These are phyloP conservation scores for Cirrhinus molitorella DNA, from an alignment of 2,797 vertebrate species.

Conservation along the genomic window DNA sequence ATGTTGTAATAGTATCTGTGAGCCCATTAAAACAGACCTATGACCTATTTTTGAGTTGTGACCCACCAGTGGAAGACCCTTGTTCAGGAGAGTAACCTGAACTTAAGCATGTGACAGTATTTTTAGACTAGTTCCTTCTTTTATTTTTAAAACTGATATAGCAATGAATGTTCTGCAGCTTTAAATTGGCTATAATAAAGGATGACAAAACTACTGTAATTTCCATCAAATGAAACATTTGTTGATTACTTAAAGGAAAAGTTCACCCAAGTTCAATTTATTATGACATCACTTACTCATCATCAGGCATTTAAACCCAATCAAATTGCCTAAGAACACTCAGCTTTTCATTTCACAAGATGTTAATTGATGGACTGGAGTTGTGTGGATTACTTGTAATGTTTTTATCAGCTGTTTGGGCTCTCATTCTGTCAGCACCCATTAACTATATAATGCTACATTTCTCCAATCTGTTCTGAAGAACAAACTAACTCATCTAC, in stretches of 20 bases:
- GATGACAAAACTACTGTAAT: neutral
- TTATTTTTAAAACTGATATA: neutral
- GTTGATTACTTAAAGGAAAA: neutral
- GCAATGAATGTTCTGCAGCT: conserved; percentile 19
- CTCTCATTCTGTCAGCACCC: neutral
- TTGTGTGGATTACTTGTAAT: neutral
- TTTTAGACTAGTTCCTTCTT: conserved; percentile 36
- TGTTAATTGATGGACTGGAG: neutral
- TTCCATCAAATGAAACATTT: neutral
- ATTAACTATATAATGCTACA: neutral
- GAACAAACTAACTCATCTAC: neutral
- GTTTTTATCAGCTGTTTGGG: neutral
- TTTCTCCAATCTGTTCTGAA: neutral
- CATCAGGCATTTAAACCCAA: neutral
- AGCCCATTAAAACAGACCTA: neutral
- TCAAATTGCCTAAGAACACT: neutral
- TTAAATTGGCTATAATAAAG: neutral
- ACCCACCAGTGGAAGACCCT: neutral
- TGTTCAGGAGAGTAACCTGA: conserved; percentile 36
- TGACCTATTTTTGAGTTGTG: neutral
- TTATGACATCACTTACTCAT: neutral
- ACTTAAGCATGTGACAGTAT: conserved; percentile 50
- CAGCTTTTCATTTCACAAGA: neutral
- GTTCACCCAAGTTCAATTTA: neutral
- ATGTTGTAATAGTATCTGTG: neutral